phyloP scores from a whole-genome alignment of 2,888 invertebrate species.

The Ditula angustiorana region DNA sequence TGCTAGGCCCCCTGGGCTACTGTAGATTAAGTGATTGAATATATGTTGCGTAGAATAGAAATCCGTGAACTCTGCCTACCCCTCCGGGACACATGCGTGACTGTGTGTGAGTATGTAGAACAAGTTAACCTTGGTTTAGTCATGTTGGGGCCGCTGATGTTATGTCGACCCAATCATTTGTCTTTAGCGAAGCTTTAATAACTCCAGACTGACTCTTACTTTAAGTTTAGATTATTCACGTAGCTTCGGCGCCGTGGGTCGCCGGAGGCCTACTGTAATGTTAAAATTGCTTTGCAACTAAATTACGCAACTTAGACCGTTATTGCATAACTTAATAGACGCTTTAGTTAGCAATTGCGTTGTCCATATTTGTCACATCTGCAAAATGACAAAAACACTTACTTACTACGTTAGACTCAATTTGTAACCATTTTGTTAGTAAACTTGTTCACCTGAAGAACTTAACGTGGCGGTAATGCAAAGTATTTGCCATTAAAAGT shows the following conservation, averaged over 20 bases:
- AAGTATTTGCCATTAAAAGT: not conserved
- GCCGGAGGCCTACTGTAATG: not conserved
- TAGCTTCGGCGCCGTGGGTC: not conserved
- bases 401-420: not conserved
- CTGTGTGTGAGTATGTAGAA: too few species aligned
- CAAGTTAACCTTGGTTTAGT: too few species aligned
- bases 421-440: not conserved
- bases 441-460: not conserved
- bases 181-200: too few species aligned
- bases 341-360: not conserved
- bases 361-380: not conserved
- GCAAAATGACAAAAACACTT: not conserved
- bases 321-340: conserved; percentile 16
- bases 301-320: conserved; percentile 25
- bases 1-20: too few species aligned
- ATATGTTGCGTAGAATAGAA: too few species aligned
- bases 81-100: too few species aligned
- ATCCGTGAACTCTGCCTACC: too few species aligned
- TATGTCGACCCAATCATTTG: too few species aligned
- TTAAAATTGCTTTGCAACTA: conserved; percentile 4
- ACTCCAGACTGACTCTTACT: too few species aligned
- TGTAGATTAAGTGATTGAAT: too few species aligned
- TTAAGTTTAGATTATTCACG: conserved; percentile 6
- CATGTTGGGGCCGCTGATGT: too few species aligned
- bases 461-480: not conserved